Evolutionary conservation across 35 echinoderm and acorn worm species (phyloP), one percentile per base, ranked within the genome.

Genomic region (Heliocidaris erythrogramma): DNA sequence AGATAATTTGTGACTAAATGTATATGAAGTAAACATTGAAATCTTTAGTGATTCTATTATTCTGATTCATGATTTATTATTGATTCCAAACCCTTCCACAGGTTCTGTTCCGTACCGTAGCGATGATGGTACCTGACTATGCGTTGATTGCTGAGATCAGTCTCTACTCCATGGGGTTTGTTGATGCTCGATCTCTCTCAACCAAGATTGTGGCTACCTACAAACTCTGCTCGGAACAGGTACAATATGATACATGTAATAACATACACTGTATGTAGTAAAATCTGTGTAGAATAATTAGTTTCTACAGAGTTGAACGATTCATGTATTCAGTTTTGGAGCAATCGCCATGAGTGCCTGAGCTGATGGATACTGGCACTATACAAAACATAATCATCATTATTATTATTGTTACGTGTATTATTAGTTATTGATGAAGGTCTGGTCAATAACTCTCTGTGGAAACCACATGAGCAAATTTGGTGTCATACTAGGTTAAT

Each of bases 101-200:
- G 98, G 97, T 99, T 9, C 93, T 99, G 49, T 99, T 99, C 88
- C 97, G 98, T 92, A 99, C 98, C 24, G 98, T 99, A 48, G 98
- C 98, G 65, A 99, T 99, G 98, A 99, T 99, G 98, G 98, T 99
- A 32, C 98, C 98, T 88, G 98, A 99, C 88, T 99, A 99, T 95
- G 98, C 98, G 16, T 85, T 99, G 92, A 99, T 99, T 95, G 98
- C 98, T 92, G 96, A 97, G 92, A 99, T 99, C 65, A 99, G 98
- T 85, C 95, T 99, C 13, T 99, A 99, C 94, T 99, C 98, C 49
- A 99, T 99, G 98, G 98, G 98, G 7, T 99, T 99, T 97, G 98
- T 99, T 10, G 94, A 96, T 94, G 98, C 98, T 31, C 94, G 98
- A 52, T 95, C 95, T 18, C 91, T 99, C 5, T 97, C 98, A 12